Evolutionary conservation across 2,888 invertebrate genomes (phyloP).

Genomic region (Epiperipatus broadwayi): DNA sequence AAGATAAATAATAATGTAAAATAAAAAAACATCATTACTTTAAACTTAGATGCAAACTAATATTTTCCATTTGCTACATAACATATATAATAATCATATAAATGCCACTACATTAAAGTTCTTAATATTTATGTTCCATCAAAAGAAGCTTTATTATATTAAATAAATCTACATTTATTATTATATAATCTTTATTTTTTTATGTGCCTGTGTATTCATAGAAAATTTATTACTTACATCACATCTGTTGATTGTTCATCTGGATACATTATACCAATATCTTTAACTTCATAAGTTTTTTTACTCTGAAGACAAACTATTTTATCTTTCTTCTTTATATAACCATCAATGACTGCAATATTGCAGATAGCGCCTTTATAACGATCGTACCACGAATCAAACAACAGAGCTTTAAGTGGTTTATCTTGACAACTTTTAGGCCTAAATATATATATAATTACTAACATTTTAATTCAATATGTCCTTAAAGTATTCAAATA

Average conservation of each 20-base stretch:
- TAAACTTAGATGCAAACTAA: too few species aligned
- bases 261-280: conserved; percentile 58
- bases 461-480: neutral
- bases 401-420: conserved; percentile 58
- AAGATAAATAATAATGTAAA: too few species aligned
- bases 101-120: too few species aligned
- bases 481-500: neutral
- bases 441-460: conserved; percentile 18
- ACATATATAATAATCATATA: too few species aligned
- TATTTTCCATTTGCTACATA: too few species aligned
- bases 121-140: too few species aligned
- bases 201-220: too few species aligned
- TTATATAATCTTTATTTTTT: too few species aligned
- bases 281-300: conserved; percentile 56
- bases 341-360: conserved; percentile 56
- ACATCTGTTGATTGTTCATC: conserved; percentile 43
- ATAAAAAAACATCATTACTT: too few species aligned
- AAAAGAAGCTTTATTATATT: too few species aligned
- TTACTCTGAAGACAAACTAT: conserved; percentile 48
- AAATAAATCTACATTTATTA: too few species aligned
- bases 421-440: conserved; percentile 26
- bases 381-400: conserved; percentile 83
- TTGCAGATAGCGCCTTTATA: conserved; percentile 61
- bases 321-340: conserved; percentile 47
- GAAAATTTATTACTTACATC: too few species aligned